A percentile compares a stretch with the other conserved stretches of the same genome.
Evolutionary conservation across 2,888 invertebrate genomes (phyloP).

Genomic region (Limnephilus auricula): DNA sequence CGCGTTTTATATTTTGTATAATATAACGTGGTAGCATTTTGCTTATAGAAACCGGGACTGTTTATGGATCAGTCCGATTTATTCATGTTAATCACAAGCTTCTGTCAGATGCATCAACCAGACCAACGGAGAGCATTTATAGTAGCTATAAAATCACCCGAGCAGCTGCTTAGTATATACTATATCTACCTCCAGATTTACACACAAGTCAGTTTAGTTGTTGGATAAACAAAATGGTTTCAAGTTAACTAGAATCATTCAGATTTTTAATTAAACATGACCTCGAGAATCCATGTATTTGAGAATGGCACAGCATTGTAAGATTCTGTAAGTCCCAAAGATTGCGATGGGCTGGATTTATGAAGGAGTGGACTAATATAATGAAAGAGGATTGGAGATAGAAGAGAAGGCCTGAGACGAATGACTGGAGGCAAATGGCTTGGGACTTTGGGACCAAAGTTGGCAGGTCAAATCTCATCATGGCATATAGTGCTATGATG

Average conservation of each 20-base stretch:
- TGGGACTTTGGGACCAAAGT: neutral
- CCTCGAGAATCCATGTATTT: neutral
- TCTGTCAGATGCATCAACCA: neutral
- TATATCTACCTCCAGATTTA: neutral
- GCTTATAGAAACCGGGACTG: neutral
- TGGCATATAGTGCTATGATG: too few species aligned
- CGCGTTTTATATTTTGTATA: neutral
- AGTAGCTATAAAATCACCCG: neutral
- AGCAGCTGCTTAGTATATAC: neutral
- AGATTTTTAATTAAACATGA: neutral
- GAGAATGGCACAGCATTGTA: neutral
- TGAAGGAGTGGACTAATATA: neutral
- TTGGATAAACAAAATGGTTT: neutral
- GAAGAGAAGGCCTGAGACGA: neutral
- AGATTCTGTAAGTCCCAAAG: neutral
- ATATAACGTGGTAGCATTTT: neutral
- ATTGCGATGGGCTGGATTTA: neutral
- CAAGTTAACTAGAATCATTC: neutral
- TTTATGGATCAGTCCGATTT: neutral
- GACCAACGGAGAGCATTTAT: neutral
- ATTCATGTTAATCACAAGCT: neutral
- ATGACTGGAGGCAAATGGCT: neutral
- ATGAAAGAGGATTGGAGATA: neutral
- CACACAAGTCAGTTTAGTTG: neutral
- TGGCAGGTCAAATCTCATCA: too few species aligned